Evolutionary conservation across 1,140 invertebrate genomes (phyloP).

Genomic region (Drosophila pallidifrons): DNA sequence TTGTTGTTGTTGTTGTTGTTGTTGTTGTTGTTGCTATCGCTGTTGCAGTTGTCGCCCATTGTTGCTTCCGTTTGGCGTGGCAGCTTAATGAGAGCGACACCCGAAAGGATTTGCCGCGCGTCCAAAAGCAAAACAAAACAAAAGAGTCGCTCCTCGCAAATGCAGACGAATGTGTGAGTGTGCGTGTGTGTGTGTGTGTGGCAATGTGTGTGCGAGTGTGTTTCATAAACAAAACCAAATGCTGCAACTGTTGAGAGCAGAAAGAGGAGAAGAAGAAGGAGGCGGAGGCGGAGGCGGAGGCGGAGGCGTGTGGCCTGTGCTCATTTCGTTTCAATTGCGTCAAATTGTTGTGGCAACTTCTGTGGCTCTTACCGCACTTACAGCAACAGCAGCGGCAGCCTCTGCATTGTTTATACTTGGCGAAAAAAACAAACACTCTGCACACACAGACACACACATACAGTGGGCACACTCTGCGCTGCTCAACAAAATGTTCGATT

Average conservation of each 20-base stretch:
- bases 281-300: neutral
- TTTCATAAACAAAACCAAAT: constrained; percentile 49
- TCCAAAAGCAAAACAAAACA: constrained; percentile 42
- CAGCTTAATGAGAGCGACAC: constrained; percentile 69
- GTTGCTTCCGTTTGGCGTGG: constrained; percentile 72
- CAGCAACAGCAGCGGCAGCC: constrained; percentile 27
- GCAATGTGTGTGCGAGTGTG: constrained; percentile 23
- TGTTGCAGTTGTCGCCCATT: constrained; percentile 60
- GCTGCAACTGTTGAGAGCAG: constrained; percentile 30
- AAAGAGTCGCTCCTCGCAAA: constrained; percentile 28
- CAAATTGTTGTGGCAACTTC: constrained; percentile 56
- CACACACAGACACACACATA: constrained; percentile 16
- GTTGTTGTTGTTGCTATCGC: constrained; percentile 1
- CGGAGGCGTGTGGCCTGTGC: constrained; percentile 28
- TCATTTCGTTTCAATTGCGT: constrained; percentile 51
- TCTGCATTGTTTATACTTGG: constrained; percentile 55
- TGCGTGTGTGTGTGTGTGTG: neutral
- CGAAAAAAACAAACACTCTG: constrained; percentile 54
- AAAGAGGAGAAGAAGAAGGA: no score
- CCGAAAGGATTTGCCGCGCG: constrained; percentile 66
- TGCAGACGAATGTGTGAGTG: constrained; percentile 8
- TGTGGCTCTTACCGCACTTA: constrained; percentile 55
- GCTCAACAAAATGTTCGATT: constrained; percentile 39
- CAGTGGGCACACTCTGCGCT: constrained; percentile 4
- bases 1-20: constrained; percentile 30